Conservation (phyloP, 2,797 vertebrate species). For the Trachurus trachurus region DNA sequence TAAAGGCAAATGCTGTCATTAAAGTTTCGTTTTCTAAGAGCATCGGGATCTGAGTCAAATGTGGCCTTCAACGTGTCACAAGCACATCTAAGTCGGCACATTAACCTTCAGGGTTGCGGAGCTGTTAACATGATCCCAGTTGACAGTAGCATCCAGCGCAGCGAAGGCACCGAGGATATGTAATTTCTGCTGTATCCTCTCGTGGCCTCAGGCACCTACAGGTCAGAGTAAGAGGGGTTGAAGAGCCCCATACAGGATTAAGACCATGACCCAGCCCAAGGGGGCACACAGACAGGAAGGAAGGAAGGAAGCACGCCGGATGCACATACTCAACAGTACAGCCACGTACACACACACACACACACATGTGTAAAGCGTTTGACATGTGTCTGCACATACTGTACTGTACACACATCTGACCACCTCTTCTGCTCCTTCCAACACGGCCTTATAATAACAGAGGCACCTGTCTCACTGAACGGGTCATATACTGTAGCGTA, state of each 20-base stretch:
- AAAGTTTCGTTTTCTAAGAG: slow-evolving; percentile 7
- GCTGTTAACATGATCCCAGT: slow-evolving; percentile 29
- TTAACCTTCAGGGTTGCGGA: slow-evolving; percentile 1
- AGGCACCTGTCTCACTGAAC: background rate
- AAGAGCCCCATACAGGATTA: slow-evolving; percentile 66
- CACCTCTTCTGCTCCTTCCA: slow-evolving; percentile 40
- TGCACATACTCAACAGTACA: slow-evolving; percentile 26
- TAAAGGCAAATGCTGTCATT: slow-evolving; percentile 13
- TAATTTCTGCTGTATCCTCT: slow-evolving; percentile 29
- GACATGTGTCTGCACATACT: slow-evolving; percentile 39
- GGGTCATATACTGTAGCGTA: slow-evolving; percentile 9
- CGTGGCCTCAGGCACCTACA: slow-evolving; percentile 50
- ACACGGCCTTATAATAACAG: slow-evolving; percentile 8
- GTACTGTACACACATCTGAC: slow-evolving; percentile 16
- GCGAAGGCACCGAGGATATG: slow-evolving; percentile 16
- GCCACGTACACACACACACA: slow-evolving; percentile 15
- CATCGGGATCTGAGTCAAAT: slow-evolving; percentile 20
- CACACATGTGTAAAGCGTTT: slow-evolving; percentile 21
- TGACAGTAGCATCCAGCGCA: slow-evolving; percentile 26
- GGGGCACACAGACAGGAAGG: slow-evolving; percentile 34
- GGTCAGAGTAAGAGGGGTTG: slow-evolving; percentile 52
- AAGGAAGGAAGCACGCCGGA: slow-evolving; percentile 44
- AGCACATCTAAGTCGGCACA: slow-evolving; percentile 15
- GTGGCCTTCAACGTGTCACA: slow-evolving; percentile 8
- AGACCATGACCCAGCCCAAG: slow-evolving; percentile 42